Evolutionary conservation across 1,140 invertebrate species (phyloP).

Genomic region (Drosophila sechellia): DNA sequence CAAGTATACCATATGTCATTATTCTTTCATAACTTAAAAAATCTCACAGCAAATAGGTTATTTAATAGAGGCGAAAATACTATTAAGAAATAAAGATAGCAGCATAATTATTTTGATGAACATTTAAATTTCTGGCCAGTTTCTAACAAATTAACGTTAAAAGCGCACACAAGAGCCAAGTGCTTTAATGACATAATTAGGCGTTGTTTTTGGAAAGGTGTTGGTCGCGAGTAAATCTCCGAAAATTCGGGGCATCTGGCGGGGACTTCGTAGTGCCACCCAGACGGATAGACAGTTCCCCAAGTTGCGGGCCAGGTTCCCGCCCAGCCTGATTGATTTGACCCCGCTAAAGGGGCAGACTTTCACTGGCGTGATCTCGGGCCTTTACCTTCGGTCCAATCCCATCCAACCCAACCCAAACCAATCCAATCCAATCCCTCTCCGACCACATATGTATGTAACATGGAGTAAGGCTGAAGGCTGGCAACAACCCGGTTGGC

Average conservation of each 20-base stretch:
- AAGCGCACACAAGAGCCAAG: slow-evolving; percentile 27
- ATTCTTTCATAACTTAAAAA: background rate
- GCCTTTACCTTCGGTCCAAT: slow-evolving; percentile 14
- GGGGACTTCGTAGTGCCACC: slow-evolving; percentile 25
- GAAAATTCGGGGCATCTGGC: background rate
- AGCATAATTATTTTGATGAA: slow-evolving; percentile 1
- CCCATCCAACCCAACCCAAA: background rate
- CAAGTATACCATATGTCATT: background rate
- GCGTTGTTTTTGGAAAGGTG: slow-evolving; percentile 61
- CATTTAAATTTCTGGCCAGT: slow-evolving; percentile 13
- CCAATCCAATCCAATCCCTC: no score
- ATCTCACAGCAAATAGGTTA: background rate
- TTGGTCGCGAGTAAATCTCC: slow-evolving; percentile 22
- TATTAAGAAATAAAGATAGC: background rate
- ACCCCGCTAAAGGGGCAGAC: slow-evolving; percentile 47
- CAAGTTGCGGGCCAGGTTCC: slow-evolving; percentile 35
- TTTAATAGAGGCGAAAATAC: background rate
- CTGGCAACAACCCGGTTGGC: no score
- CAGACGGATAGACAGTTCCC: slow-evolving; percentile 6
- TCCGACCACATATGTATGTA: slow-evolving; percentile 17
- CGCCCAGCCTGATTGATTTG: slow-evolving; percentile 74
- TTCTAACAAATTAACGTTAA: slow-evolving; percentile 23
- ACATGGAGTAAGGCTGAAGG: no score
- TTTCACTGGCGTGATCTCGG: slow-evolving; percentile 64
- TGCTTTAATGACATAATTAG: slow-evolving; percentile 74